Conservation (phyloP, 2,888 invertebrate species). For the Protodeltote pygarga region DNA sequence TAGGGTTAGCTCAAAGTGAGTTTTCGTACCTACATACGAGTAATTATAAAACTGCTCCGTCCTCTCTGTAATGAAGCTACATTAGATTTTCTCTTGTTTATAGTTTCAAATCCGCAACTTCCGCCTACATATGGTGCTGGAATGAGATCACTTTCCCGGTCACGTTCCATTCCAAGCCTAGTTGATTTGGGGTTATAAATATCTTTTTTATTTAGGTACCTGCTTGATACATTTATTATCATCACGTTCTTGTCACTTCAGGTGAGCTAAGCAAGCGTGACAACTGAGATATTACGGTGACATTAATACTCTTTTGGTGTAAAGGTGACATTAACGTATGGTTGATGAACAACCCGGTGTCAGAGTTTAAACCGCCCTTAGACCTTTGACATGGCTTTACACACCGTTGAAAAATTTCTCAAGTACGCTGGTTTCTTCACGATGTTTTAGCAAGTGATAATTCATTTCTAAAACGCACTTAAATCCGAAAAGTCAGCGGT, state of each 20-base stretch:
- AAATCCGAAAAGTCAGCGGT: too few species aligned
- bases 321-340: too few species aligned
- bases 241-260: conserved; percentile 23
- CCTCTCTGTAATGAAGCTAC: conserved; percentile 27
- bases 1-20: conserved; percentile 4
- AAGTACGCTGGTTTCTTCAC: too few species aligned
- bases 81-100: conserved; percentile 30
- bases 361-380: too few species aligned
- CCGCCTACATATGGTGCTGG: conserved; percentile 33
- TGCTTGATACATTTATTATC: conserved; percentile 26
- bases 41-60: conserved; percentile 13
- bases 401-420: too few species aligned
- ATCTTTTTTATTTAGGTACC: conserved; percentile 24
- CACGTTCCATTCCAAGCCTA: conserved; percentile 44
- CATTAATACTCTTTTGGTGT: not conserved
- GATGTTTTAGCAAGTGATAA: too few species aligned
- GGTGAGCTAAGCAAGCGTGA: conserved; percentile 4
- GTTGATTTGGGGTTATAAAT: conserved; percentile 49
- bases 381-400: too few species aligned
- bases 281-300: conserved; percentile 3
- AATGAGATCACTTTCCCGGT: conserved; percentile 36
- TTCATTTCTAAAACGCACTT: too few species aligned
- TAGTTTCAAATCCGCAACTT: conserved; percentile 11
- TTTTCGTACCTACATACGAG: conserved; percentile 18
- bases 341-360: too few species aligned